These are phyloP conservation scores for Heteropelma amictum DNA, from an alignment of 2,888 invertebrate genomes.

Conservation along the genomic window DNA sequence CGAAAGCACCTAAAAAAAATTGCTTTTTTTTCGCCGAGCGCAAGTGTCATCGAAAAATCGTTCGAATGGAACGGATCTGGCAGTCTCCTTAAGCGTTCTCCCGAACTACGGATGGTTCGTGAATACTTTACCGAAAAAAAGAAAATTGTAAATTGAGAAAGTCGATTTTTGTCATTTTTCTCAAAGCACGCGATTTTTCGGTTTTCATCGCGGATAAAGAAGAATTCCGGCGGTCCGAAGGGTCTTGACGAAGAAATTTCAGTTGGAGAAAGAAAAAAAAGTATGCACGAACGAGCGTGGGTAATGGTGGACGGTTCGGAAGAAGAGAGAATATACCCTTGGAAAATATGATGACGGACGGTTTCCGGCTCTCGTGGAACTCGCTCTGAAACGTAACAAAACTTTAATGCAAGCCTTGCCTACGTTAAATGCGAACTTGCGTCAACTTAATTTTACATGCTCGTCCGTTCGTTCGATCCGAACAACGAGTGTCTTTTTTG, in stretches of 20 bases:
- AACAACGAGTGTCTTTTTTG: slow-evolving; percentile 40
- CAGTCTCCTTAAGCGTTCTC: no score
- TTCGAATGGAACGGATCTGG: not conserved
- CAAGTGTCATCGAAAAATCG: not conserved
- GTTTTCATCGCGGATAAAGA: not conserved
- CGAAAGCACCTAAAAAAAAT: no score
- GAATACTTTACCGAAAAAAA: no score
- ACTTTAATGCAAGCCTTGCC: slow-evolving; percentile 2
- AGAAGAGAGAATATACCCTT: slow-evolving; percentile 16
- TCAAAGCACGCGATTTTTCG: slow-evolving; percentile 9
- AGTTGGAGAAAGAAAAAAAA: not conserved
- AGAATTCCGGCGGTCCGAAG: slow-evolving; percentile 13
- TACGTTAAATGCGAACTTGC: slow-evolving; percentile 1
- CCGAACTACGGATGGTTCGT: no score
- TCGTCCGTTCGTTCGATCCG: slow-evolving; percentile 24
- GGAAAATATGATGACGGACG: slow-evolving; percentile 42
- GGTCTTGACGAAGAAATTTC: not conserved
- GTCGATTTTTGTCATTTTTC: no score
- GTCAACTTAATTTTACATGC: slow-evolving; percentile 15
- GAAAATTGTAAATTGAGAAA: no score
- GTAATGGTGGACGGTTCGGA: slow-evolving; percentile 21
- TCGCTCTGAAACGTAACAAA: slow-evolving; percentile 5
- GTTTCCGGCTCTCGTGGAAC: slow-evolving; percentile 26
- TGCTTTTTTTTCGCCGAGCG: not conserved
- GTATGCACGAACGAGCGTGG: slow-evolving; percentile 1